Evolutionary conservation across 2,113 vertebrate genomes (phyloP), one percentile per base, ranked within the genome.

Genomic region (Glaucomys volans): DNA sequence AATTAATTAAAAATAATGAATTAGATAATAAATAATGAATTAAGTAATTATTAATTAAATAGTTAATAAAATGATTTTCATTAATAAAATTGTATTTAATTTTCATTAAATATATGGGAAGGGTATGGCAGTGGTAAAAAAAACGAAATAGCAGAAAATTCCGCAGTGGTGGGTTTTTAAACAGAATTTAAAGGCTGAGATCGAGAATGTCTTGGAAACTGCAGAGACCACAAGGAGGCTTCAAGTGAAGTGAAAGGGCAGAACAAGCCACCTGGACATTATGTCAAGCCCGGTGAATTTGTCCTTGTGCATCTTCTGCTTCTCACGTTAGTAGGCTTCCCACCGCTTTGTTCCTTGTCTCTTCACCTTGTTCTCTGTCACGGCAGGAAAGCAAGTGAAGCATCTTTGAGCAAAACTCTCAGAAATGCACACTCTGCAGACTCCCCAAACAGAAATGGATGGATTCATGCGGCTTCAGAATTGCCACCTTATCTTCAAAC

Each of bases 101-200:
- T 88, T 92, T 77, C 50, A 92, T 90, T 95, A 91, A 81, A n/a
- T 57, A 35, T 64, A 47, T 22, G 40, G 32, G 35, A 44, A 6
- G 11, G 4, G 10, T 74, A 4, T 16, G 42, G 3, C 35, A 54
- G 50, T 77, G 69, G n/a, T 72, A 50, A 84, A 82, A 94, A 59
- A 57, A 79, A 30, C 71, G 86, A 50, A 91, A 89, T 47, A 89
- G 69, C 52, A 74, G 50, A 32, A 17, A 1, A 44, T 28, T 91
- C 79, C 35, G 35, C 42, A 77, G 93, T 77, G 50, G 22, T n/a
- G 32, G 32, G 6, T 54, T 87, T 90, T 80, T 84, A 88, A 85
- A 74, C 24, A 54, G 57, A 75, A 84, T 84, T 67, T 80, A 37
- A 80, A 79, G 84, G 66, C 10, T 47, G n/a, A 82, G 40, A 32